phyloP scores from a whole-genome alignment of 2,113 vertebrate species.

The Ailuropoda melanoleuca region DNA sequence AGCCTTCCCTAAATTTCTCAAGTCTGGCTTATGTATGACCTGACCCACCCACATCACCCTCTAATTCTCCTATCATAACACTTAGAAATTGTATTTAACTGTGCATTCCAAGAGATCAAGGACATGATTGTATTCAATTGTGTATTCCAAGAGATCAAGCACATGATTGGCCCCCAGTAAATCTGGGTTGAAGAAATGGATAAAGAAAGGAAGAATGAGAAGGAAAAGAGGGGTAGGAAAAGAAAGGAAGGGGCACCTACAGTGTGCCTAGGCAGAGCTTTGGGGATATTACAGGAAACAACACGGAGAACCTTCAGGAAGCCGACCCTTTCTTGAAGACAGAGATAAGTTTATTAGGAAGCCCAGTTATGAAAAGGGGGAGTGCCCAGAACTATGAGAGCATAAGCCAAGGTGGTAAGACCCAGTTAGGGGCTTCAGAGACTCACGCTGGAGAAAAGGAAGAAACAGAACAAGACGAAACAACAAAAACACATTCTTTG shows the following conservation, averaged over 20 bases:
- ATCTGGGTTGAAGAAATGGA: not conserved
- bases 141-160: not conserved
- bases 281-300: no score
- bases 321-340: not conserved
- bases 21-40: not conserved
- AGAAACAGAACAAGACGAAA: not conserved
- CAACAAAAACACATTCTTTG: not conserved
- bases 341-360: not conserved
- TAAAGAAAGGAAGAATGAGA: not conserved
- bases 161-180: not conserved
- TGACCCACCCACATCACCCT: fast-evolving
- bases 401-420: not conserved
- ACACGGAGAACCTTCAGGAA: not conserved
- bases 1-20: not conserved
- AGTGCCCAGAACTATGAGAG: no score
- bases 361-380: fast-evolving
- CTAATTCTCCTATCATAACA: not conserved
- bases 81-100: not conserved
- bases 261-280: not conserved
- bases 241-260: not conserved
- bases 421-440: no score
- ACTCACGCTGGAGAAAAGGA: not conserved
- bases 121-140: not conserved
- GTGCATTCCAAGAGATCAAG: not conserved
- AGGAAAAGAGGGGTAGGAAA: not conserved